phyloP scores from a whole-genome alignment of 1,140 invertebrate species.

The Neodiprion virginianus region DNA sequence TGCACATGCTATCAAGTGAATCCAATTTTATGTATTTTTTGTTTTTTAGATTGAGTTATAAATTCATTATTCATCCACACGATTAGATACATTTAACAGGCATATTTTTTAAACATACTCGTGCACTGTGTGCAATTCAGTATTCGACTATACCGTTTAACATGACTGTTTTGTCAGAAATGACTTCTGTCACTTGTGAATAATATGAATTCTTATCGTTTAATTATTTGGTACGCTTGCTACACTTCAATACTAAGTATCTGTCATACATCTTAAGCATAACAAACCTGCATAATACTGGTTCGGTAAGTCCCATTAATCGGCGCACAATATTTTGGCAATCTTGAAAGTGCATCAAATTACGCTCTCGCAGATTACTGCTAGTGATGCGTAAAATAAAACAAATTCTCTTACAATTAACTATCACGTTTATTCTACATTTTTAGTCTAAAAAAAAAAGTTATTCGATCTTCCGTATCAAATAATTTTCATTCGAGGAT shows the following conservation, averaged over 20 bases:
- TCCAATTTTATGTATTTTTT: no score
- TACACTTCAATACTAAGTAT: background rate
- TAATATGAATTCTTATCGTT: background rate
- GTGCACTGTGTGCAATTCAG: background rate
- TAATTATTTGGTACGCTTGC: background rate
- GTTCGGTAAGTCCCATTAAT: slow-evolving; percentile 7
- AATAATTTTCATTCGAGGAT: background rate
- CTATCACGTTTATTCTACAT: background rate
- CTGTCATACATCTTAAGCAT: background rate
- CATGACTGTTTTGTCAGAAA: background rate
- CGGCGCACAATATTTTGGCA: background rate
- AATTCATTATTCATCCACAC: background rate
- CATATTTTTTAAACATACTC: background rate
- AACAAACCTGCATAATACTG: slow-evolving; percentile 12
- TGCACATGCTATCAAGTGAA: no score
- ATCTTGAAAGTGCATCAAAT: background rate
- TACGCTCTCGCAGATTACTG: background rate
- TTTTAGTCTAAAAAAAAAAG: no score
- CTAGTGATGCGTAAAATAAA: background rate
- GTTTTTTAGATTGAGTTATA: background rate
- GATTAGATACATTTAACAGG: background rate
- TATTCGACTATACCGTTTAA: background rate
- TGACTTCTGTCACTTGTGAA: background rate
- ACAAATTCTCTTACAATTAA: background rate
- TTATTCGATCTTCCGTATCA: background rate